Evolutionary conservation across 2,113 vertebrate genomes (phyloP), one percentile per base, ranked within the genome.

Genomic region (Fulmarus glacialis): DNA sequence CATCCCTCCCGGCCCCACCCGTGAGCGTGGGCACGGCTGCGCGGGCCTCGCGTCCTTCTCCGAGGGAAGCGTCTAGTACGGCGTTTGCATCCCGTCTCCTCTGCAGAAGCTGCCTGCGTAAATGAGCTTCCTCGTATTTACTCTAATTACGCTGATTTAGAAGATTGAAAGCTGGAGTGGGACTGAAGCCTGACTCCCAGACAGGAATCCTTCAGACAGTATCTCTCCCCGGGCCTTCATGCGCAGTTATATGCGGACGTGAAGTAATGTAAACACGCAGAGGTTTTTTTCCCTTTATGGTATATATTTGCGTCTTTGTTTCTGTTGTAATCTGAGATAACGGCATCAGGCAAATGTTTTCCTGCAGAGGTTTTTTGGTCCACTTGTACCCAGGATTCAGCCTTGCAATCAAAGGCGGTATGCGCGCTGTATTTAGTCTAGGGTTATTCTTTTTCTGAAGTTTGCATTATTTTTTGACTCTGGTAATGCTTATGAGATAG

Each of bases 241-340:
- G 9, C 23, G 0, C 38, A 5, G 43, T 0, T 1, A 6, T 4
- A 2, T 2, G 47, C 5, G 6, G 40, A 1, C 15, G 2, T 5
- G 58, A 19, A 19, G 47, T 3, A 2, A 9, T 4, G 18, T 9
- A 9, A 26, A 16, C 3, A 13, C 1, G 15, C 22, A 13, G 62
- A 14, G n/a, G 9, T 4, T 11, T 21, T 11, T 11, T 32, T 8
- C 8, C 27, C 24, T 18, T 60, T 5, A 1, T 1, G 29, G 45
- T 8, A 4, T 7, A 1, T 7, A 1, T 6, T 36, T 9, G 38
- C 26, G 11, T 3, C 38, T 27, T 26, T 18, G 42, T 38, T 67
- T 42, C 30, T 6, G 42, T 13, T 14, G 63, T 19, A 5, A 7
- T 3, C n/a, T 3, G 50, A 23, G 43, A 5, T 4, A 30, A 11